These are phyloP conservation scores for Salvator merianae DNA, from an alignment of 2,113 vertebrate genomes.

Conservation along the genomic window DNA sequence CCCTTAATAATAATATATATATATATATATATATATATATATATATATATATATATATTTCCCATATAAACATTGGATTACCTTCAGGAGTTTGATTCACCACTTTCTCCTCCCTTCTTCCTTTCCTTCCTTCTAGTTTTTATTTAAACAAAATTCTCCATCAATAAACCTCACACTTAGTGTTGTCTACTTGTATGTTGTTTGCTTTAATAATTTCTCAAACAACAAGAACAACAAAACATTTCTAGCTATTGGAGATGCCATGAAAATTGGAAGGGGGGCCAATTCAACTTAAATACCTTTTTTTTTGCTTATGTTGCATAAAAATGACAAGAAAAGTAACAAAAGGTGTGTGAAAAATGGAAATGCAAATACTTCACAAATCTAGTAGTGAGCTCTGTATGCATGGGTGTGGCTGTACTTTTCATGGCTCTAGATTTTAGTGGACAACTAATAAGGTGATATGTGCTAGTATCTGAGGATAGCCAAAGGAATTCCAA, in stretches of 20 bases:
- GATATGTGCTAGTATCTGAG: no score
- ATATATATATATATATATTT: neutral
- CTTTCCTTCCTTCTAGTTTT: neutral
- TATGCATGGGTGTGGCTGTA: no score
- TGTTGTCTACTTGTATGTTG: neutral
- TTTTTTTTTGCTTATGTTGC: conserved; percentile 22
- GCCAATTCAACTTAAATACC: conserved; percentile 55
- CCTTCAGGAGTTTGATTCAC: neutral
- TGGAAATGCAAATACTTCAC: neutral
- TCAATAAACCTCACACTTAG: neutral
- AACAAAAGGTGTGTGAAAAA: neutral
- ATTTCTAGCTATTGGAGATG: conserved; percentile 50
- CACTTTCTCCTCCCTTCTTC: neutral
- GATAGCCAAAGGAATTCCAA: no score
- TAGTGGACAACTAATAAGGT: no score
- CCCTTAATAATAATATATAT: neutral
- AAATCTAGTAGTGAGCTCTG: no score
- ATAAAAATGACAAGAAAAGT: neutral
- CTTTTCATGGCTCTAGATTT: no score
- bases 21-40: no score
- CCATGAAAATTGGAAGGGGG: conserved; percentile 14
- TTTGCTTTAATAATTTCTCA: neutral
- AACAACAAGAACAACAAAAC: conserved; percentile 29
- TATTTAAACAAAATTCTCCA: conserved; percentile 3
- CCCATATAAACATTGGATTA: neutral